Percentiles rank a stretch among this genome's conserved stretches.
These are phyloP conservation scores for Brachionus koreanus DNA, from an alignment of 1,140 invertebrate species.

Conservation along the genomic window DNA sequence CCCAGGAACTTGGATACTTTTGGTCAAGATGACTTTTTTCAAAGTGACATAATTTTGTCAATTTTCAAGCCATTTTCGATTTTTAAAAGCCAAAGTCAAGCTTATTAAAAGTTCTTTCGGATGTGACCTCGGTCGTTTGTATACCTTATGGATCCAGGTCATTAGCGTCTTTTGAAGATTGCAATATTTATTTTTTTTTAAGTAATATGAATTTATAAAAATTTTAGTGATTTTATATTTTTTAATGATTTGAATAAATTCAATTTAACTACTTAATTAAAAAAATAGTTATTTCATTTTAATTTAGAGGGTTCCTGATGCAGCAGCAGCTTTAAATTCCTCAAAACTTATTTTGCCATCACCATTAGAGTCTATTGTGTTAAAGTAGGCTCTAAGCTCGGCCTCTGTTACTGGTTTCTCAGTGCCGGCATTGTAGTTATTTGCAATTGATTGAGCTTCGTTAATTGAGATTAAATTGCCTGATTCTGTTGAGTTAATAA, in stretches of 20 bases:
- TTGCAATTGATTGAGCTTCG: constrained; percentile 31
- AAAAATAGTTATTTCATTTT: background rate
- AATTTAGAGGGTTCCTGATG: background rate
- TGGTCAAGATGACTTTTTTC: no score
- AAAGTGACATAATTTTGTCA: no score
- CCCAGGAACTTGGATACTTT: no score
- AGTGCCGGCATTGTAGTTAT: background rate
- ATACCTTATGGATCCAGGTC: no score
- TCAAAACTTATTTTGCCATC: constrained; percentile 2
- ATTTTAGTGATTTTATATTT: no score
- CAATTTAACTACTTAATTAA: background rate
- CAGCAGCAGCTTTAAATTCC: constrained; percentile 19
- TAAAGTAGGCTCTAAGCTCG: constrained; percentile 18
- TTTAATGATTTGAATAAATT: constrained; percentile 1
- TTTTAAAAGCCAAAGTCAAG: no score
- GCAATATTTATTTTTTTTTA: no score
- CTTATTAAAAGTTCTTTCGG: no score
- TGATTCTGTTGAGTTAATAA: background rate
- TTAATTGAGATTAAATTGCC: background rate
- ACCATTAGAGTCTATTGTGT: constrained; percentile 15
- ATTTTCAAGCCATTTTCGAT: no score
- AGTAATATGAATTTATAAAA: no score
- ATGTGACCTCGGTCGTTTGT: no score
- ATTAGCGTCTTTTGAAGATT: no score
- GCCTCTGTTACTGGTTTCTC: constrained; percentile 12